Base-by-base conservation (phyloP, 2,888 invertebrate genomes). In the Lasioglossum calceatum region DNA sequence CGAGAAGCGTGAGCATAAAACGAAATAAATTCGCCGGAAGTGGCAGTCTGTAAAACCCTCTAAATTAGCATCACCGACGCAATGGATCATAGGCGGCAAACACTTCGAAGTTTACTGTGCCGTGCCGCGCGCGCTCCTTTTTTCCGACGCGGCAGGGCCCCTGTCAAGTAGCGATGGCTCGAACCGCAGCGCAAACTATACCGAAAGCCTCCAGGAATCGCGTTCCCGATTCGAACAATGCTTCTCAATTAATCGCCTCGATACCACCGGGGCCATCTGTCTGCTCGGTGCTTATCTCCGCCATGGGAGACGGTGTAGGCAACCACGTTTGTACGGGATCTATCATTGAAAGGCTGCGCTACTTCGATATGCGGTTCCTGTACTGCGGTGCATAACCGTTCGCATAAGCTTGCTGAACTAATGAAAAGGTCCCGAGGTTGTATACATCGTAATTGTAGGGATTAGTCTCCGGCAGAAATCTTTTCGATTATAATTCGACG, bases 11-110 rank as follows among this genome's bases (percentile, higher is more conserved):
- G 54, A 23, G 36, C 32, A 19, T 67, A 67, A 67, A 67, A 19
- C 36, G 58, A 50, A 42, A 76, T 42, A 72, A 72, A 72, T 61
- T 44, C 5, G 19, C 64, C n/a, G 36, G 36, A 83, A 77, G 8
- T 77, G 36, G 27, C 27, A 47, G 75, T 12, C 14, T 54, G 27
- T 74, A 74, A 77, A 77, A 73, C 27, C 36, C 42, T n/a, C 16
- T n/a, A 72, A 75, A 54, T 50, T 39, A 32, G 70, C 82, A 77
- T 58, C 50, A 44, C 67, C 80, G n/a, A 19, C 67, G 12, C 58
- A 54, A 72, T 78, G 50, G 50, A 50, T 81, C 78, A 72, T 73
- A 77, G 58, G 39, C 71, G 44, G 74, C 32, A 32, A 84, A 77
- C 47, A 36, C 36, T 54, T 50, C 44, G 36, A 32, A 78, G 12